A percentile compares a stretch with the other conserved stretches of the same genome.
Evolutionary conservation across 2,797 vertebrate species (phyloP).

Genomic region (Macroramphosus scolopax): DNA sequence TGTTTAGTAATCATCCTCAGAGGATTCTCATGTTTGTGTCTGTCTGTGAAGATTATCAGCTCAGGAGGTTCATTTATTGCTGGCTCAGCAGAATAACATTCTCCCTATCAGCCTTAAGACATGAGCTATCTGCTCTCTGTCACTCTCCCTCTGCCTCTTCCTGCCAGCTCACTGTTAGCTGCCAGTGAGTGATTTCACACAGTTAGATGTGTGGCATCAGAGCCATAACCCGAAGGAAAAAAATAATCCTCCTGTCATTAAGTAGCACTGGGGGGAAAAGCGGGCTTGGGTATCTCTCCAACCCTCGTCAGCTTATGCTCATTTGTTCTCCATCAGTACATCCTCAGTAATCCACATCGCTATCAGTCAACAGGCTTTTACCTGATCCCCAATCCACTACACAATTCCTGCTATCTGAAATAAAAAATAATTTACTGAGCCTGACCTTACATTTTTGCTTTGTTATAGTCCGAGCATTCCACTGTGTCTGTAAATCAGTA

Average conservation of each 20-base stretch:
- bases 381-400: slow-evolving; percentile 17
- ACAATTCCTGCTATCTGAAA: slow-evolving; percentile 29
- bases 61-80: slow-evolving; percentile 23
- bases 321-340: slow-evolving; percentile 22
- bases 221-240: slow-evolving; percentile 54
- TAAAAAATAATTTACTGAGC: slow-evolving; percentile 14
- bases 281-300: slow-evolving; percentile 32
- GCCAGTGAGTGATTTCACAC: slow-evolving; percentile 49
- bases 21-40: slow-evolving; percentile 29
- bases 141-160: slow-evolving; percentile 8
- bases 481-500: not conserved
- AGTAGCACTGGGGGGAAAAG: slow-evolving; percentile 35
- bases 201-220: slow-evolving; percentile 47
- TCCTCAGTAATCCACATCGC: slow-evolving; percentile 29
- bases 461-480: not conserved
- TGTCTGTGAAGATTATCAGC: slow-evolving; percentile 19
- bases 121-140: slow-evolving; percentile 26
- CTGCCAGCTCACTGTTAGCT: slow-evolving; percentile 38
- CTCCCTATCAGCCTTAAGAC: slow-evolving; percentile 40
- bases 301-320: slow-evolving; percentile 29
- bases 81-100: slow-evolving; percentile 39
- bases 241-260: slow-evolving; percentile 57
- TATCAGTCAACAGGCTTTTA: slow-evolving; percentile 29
- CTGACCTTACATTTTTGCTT: not conserved
- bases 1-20: slow-evolving; percentile 11